Percentiles rank a stretch among this genome's conserved stretches.
Evolutionary conservation across 1,140 invertebrate genomes (phyloP).

Genomic region (Aphelenchoides besseyi): DNA sequence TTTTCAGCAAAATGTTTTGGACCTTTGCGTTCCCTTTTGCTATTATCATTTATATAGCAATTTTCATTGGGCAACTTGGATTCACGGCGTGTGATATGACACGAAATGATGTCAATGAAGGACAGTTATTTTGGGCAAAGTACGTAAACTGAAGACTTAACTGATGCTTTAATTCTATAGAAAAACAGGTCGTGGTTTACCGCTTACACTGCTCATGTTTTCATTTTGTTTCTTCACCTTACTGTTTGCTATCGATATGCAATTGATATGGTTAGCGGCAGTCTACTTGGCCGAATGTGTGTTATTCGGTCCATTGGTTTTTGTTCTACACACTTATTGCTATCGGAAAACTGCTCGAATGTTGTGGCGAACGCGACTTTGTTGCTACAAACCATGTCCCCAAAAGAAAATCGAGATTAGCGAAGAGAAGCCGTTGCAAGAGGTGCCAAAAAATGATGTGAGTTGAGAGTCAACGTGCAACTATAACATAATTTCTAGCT

Average conservation of each 20-base stretch:
- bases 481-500: too few relatives aligned
- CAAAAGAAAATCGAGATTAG: conserved; percentile 22
- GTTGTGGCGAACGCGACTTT: conserved; percentile 11
- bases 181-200: conserved; percentile 13
- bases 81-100: conserved; percentile 5
- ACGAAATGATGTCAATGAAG: neutral
- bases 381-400: conserved; percentile 34
- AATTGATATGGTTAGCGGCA: conserved; percentile 30
- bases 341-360: conserved; percentile 22
- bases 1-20: conserved; percentile 11
- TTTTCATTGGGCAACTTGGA: conserved; percentile 5
- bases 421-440: conserved; percentile 9
- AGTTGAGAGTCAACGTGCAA: neutral
- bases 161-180: neutral
- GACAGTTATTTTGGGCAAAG: conserved; percentile 16
- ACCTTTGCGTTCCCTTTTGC: conserved; percentile 10
- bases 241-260: conserved; percentile 37
- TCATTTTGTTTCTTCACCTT: conserved; percentile 25
- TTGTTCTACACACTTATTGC: conserved; percentile 34
- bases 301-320: conserved; percentile 35
- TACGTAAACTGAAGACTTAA: neutral
- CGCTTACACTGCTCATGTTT: neutral
- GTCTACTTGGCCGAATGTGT: conserved; percentile 25
- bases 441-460: neutral
- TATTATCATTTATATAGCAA: neutral